These are phyloP conservation scores for Clinocottus analis DNA, from an alignment of 2,113 vertebrate species.

Conservation along the genomic window DNA sequence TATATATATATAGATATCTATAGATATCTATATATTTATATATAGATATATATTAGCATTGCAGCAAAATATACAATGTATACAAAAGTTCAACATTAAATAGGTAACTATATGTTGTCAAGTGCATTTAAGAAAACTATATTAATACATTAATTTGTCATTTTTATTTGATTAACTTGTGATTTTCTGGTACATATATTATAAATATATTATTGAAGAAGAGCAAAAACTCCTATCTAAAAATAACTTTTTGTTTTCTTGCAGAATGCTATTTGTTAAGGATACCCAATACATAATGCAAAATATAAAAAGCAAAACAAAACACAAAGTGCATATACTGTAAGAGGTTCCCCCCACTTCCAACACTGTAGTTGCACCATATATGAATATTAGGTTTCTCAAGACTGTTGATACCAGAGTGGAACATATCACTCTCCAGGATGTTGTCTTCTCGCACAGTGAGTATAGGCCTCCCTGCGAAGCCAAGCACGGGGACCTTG, in stretches of 20 bases:
- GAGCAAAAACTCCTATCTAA: no score
- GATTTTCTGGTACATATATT: not conserved
- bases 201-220: not conserved
- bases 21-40: no score
- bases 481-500: not conserved
- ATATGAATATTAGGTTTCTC: no score
- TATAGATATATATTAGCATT: not conserved
- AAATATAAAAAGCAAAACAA: no score
- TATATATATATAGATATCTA: no score
- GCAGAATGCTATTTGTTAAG: no score
- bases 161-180: not conserved
- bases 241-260: no score
- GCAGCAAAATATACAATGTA: not conserved
- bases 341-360: no score
- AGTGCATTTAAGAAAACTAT: not conserved
- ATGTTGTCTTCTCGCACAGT: not conserved
- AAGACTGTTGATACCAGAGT: not conserved
- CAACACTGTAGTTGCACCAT: no score
- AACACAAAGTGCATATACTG: no score
- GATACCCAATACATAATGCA: no score
- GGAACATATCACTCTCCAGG: not conserved
- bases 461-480: not conserved
- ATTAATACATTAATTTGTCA: not conserved
- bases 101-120: not conserved
- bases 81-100: not conserved